Evolutionary conservation across 2,888 invertebrate species (phyloP).

Genomic region (Microctonus brassicae): DNA sequence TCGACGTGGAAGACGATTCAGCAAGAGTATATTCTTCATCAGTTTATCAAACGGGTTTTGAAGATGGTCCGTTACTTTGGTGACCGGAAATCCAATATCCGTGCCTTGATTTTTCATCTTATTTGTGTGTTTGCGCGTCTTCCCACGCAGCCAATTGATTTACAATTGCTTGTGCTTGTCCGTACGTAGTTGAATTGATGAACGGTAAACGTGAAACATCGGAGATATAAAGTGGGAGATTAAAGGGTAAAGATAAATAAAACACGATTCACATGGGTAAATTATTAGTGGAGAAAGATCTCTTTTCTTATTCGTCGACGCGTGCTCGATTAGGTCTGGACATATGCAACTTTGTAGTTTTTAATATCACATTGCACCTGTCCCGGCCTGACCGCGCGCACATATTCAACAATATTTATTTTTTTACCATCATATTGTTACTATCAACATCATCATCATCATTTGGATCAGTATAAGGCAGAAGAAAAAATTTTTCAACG

Average conservation of each 20-base stretch:
- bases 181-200: neutral
- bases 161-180: constrained; percentile 16
- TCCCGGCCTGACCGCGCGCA: constrained; percentile 70
- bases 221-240: neutral
- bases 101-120: constrained; percentile 24
- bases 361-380: constrained; percentile 70
- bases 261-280: neutral
- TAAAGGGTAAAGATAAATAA: neutral
- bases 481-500: neutral
- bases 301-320: neutral
- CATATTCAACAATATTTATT: constrained; percentile 41
- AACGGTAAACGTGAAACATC: constrained; percentile 24
- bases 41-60: constrained; percentile 33
- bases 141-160: constrained; percentile 37
- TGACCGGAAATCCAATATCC: constrained; percentile 38
- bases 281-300: neutral
- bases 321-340: constrained; percentile 65
- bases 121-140: constrained; percentile 1
- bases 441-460: neutral
- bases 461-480: neutral
- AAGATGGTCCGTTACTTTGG: constrained; percentile 36
- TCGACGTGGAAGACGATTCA: no score
- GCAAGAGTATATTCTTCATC: constrained; percentile 3
- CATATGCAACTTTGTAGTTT: constrained; percentile 69
- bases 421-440: no score